A percentile compares a stretch with the other conserved stretches of the same genome.
phyloP scores from a whole-genome alignment of 2,113 vertebrate genomes.

The Micronycteris hirsuta region DNA sequence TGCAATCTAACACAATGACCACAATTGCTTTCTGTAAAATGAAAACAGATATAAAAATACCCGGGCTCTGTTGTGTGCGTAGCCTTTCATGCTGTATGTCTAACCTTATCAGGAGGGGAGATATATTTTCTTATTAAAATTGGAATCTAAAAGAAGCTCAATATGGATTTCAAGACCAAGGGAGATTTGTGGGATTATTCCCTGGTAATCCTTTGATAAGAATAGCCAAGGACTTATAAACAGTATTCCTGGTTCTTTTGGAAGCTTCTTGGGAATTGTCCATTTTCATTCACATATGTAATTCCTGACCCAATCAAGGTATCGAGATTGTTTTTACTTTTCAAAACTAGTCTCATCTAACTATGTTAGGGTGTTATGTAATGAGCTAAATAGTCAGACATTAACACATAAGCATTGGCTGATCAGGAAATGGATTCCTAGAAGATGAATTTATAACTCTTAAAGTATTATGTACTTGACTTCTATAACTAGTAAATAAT shows the following conservation, averaged over 20 bases:
- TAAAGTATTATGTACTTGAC: neutral
- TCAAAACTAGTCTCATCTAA: neutral
- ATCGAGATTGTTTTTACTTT: neutral
- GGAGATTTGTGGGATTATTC: neutral
- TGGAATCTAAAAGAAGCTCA: neutral
- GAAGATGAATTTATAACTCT: neutral
- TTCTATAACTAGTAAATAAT: neutral
- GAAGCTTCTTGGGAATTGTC: neutral
- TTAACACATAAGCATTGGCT: neutral
- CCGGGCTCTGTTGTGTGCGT: neutral
- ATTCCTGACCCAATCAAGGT: neutral
- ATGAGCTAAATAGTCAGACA: neutral
- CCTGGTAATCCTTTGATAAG: neutral
- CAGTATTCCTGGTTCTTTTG: neutral
- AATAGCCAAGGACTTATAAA: neutral
- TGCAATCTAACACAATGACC: neutral
- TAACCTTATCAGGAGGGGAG: neutral
- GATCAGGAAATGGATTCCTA: conserved; percentile 7
- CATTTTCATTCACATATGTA: conserved; percentile 2
- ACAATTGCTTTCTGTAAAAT: neutral
- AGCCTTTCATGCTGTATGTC: neutral
- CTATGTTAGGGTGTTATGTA: neutral
- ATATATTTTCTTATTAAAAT: neutral
- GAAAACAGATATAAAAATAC: neutral
- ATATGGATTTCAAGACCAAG: neutral